Evolutionary conservation across 1,140 invertebrate genomes (phyloP), one percentile per base, ranked within the genome.

Genomic region (Nymphalis io): DNA sequence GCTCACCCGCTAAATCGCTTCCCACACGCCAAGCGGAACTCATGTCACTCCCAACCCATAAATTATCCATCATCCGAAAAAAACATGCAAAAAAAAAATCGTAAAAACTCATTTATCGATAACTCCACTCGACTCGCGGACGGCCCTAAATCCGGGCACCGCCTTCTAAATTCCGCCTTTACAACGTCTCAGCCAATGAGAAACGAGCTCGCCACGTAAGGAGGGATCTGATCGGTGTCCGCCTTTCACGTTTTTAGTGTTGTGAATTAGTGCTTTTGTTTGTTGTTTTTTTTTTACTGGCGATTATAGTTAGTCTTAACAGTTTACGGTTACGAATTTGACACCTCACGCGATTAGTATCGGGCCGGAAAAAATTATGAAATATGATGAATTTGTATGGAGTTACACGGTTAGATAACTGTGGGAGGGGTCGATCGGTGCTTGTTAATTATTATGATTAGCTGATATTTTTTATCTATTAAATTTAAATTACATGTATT

Each of bases 51-150:
- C 79, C 77, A 76, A 80, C 70, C 79, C 80, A 85, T 89, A 89
- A 90, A 90, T 88, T 84, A 90, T 86, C 76, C 73, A 73, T 81
- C 78, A 79, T 80, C 75, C 75, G 75, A 79, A 79, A 86, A 68
- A 80, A 83, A 80, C 78, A 81, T 72, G 73, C 76, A 80, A 81
- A 82, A 62, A 44, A n/a, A 81, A 80, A 75, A 76, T 79, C 75
- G 73, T 81, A 81, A 84, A 81, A 86, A 83, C 75, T 75, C 74
- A 81, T 82, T 85, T 86, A 87, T 87, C 85, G 88, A 90, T 85
- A 87, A 83, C 68, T 68, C 73, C 69, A 69, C 57, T 79, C 70
- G 70, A 73, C 59, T 71, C 61, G 58, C 58, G 75, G 64, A 63
- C 85, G 80, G 64, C 88, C 84, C 84, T 90, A 87, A 74, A 63